Evolutionary conservation across 2,888 invertebrate species (phyloP), one percentile per base, ranked within the genome.

Genomic region (Opisthograptis luteolata): DNA sequence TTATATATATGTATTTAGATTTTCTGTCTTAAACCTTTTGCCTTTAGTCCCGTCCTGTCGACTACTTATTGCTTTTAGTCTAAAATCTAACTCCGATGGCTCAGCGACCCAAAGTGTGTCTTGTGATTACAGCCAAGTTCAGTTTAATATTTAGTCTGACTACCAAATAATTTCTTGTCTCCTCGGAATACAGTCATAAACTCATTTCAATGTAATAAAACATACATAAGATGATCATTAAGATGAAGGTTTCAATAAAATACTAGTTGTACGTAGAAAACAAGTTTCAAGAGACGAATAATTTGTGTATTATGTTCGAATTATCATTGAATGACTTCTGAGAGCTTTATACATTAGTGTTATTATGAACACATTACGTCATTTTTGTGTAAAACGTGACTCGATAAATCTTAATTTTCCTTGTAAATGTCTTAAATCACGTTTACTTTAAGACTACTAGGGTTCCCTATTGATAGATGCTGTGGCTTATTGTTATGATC

Each of bases 311-410:
- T n/a, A 28, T 47, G 32, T 40, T 36, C 27, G 37, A 28, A 20
- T 43, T 31, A 34, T 32, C 37, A 34, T 45, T 39, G 7, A 45
- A 24, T 9, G 3, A 27, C 24, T 22, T n/a, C 8, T 25, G 10
- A 15, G 45, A 45, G 32, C 19, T 27, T 32, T 10, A 32, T 24
- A 31, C 42, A 48, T 30, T 10, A 39, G 36, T 36, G 40, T 42
- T 36, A 37, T 28, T 19, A 15, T 27, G 27, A 43, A 20, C n/a
- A 36, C 10, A 42, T 45, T 43, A 58, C 50, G 50, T 50, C 49
- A 50, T 43, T 45, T 43, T 6, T 12, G 9, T n/a, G 13, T 27
- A 17, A 17, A 42, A 42, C 41, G 41, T 42, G 41, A 32, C 15
- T 17, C 9, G 2, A 2, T 25, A 20, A 9, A 28, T 15, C 13